phyloP scores from a whole-genome alignment of 2,797 vertebrate genomes.

The Valencia hispanica region DNA sequence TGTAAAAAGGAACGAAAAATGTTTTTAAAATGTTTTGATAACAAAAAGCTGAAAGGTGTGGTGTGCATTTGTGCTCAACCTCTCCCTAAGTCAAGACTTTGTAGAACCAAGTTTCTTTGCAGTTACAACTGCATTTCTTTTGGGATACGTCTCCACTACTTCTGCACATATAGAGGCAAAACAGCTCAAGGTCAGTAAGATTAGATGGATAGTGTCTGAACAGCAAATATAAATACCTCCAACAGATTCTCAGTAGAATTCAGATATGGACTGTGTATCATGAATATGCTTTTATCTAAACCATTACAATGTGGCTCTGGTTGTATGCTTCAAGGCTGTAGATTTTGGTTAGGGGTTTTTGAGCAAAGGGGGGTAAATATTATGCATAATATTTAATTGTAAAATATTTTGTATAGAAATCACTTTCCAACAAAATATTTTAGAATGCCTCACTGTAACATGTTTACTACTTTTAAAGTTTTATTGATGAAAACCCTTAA shows the following conservation, averaged over 20 bases:
- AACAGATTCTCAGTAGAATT: neutral
- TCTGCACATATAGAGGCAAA: neutral
- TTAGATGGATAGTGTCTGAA: neutral
- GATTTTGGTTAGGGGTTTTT: neutral
- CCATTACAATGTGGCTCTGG: neutral
- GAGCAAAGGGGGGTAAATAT: neutral
- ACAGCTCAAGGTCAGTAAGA: neutral
- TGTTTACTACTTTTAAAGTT: neutral
- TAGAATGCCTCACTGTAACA: neutral
- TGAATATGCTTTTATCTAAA: neutral
- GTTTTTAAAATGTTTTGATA: neutral
- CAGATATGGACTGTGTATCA: neutral
- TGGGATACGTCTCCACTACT: neutral
- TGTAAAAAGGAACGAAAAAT: neutral
- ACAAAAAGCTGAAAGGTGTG: neutral
- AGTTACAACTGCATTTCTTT: neutral
- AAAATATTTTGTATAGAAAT: neutral
- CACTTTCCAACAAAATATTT: neutral
- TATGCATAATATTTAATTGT: neutral
- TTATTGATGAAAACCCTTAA: slow-evolving; percentile 7
- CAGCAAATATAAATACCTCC: neutral
- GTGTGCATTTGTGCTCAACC: too few relatives aligned
- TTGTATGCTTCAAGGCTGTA: neutral
- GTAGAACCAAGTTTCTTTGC: too few relatives aligned
- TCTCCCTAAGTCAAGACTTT: neutral